Evolutionary conservation across 2,113 vertebrate species (phyloP).

Genomic region (Scartelaos histophorus): DNA sequence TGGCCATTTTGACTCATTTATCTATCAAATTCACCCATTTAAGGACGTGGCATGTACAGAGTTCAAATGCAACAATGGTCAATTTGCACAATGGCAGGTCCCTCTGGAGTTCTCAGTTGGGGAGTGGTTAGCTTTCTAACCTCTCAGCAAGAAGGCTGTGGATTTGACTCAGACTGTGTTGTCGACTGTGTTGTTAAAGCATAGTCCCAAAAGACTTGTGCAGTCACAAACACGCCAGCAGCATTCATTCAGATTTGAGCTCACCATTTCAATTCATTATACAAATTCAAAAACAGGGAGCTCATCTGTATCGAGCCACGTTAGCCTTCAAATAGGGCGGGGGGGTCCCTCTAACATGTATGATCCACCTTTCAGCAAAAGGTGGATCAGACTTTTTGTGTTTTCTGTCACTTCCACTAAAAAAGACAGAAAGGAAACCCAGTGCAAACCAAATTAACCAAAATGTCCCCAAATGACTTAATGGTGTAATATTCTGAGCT

Average conservation of each 20-base stretch:
- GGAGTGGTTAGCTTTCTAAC: not conserved
- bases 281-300: not conserved
- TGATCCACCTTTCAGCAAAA: not conserved
- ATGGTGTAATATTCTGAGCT: not conserved
- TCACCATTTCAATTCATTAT: not conserved
- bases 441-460: not conserved
- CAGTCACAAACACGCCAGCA: conserved; percentile 20
- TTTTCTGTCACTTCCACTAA: not conserved
- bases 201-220: not conserved
- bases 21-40: conserved; percentile 16
- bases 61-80: conserved; percentile 1
- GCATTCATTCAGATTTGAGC: conserved; percentile 8
- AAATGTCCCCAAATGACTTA: not conserved
- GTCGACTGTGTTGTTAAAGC: not conserved
- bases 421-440: not conserved
- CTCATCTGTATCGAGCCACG: not conserved
- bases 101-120: not conserved
- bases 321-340: not conserved
- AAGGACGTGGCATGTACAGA: not conserved
- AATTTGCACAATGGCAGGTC: not conserved
- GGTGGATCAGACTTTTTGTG: not conserved
- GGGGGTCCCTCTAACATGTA: not conserved
- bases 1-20: conserved; percentile 31
- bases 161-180: conserved; percentile 10
- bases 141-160: not conserved